Evolutionary conservation across 2,113 vertebrate species (phyloP).

Genomic region (Calypte anna): DNA sequence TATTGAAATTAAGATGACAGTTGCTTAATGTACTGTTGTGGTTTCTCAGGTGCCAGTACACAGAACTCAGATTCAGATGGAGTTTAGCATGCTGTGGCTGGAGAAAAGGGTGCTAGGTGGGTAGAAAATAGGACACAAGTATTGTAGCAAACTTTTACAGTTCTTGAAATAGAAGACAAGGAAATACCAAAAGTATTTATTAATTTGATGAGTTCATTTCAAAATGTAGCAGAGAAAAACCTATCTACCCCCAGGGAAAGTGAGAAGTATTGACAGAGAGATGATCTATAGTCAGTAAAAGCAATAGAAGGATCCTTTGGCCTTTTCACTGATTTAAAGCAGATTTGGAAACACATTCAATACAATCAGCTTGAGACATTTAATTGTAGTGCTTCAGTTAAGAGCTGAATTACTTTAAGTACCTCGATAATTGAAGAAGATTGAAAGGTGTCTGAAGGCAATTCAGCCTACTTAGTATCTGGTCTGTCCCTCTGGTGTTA

Average conservation of each 20-base stretch:
- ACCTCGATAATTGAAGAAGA: slow-evolving; percentile 4
- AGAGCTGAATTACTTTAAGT: slow-evolving; percentile 35
- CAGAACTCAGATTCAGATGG: background rate
- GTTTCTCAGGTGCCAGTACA: background rate
- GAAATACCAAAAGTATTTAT: background rate
- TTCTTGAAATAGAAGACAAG: background rate
- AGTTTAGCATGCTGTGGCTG: background rate
- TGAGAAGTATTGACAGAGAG: background rate
- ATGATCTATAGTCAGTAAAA: background rate
- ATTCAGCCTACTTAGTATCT: background rate
- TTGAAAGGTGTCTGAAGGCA: slow-evolving; percentile 16
- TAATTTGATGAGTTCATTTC: background rate
- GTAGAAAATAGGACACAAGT: background rate
- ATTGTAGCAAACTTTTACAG: background rate
- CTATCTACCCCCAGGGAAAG: background rate
- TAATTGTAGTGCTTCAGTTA: slow-evolving; percentile 20
- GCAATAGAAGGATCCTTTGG: background rate
- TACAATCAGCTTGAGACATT: slow-evolving; percentile 34
- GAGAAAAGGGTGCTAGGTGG: background rate
- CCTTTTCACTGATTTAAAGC: slow-evolving; percentile 13
- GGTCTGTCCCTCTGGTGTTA: background rate
- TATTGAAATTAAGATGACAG: background rate
- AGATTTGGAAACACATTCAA: slow-evolving; percentile 5
- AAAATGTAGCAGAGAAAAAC: background rate
- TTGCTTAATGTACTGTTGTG: background rate